A percentile compares a stretch with the other conserved stretches of the same genome.
These are phyloP conservation scores for Mamestra brassicae DNA, from an alignment of 2,888 invertebrate genomes.

Conservation along the genomic window DNA sequence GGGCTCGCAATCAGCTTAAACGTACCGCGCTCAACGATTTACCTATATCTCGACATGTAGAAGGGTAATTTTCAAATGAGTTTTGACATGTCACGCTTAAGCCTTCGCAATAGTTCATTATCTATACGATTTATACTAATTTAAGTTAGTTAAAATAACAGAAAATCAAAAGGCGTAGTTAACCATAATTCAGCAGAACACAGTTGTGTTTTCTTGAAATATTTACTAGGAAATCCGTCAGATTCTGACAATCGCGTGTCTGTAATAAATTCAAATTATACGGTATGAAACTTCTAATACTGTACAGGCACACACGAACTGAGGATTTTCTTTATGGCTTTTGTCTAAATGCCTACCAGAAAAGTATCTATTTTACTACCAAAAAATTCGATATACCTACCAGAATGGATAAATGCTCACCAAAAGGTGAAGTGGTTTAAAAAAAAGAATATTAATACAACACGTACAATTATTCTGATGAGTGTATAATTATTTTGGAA, in stretches of 20 bases:
- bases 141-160: neutral
- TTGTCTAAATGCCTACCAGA: too few relatives aligned
- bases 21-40: conserved; percentile 28
- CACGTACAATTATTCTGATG: too few relatives aligned
- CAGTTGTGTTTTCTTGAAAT: conserved; percentile 26
- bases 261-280: conserved; percentile 45
- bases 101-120: neutral
- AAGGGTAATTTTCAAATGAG: conserved; percentile 43
- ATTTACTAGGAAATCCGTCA: conserved; percentile 31
- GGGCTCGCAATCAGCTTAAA: conserved; percentile 61
- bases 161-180: neutral
- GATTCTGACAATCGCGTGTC: conserved; percentile 38
- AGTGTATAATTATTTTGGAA: too few relatives aligned
- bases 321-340: neutral
- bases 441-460: too few relatives aligned
- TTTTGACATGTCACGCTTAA: conserved; percentile 29
- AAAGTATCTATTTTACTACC: too few relatives aligned
- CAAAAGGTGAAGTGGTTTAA: too few relatives aligned
- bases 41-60: conserved; percentile 38
- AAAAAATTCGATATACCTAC: too few relatives aligned
- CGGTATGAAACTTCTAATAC: conserved; percentile 18
- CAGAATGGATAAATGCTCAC: too few relatives aligned
- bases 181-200: neutral
- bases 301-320: conserved; percentile 12
- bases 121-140: neutral